Conservation (phyloP, 2,888 invertebrate species). For the Apomyelois bistriatella region DNA sequence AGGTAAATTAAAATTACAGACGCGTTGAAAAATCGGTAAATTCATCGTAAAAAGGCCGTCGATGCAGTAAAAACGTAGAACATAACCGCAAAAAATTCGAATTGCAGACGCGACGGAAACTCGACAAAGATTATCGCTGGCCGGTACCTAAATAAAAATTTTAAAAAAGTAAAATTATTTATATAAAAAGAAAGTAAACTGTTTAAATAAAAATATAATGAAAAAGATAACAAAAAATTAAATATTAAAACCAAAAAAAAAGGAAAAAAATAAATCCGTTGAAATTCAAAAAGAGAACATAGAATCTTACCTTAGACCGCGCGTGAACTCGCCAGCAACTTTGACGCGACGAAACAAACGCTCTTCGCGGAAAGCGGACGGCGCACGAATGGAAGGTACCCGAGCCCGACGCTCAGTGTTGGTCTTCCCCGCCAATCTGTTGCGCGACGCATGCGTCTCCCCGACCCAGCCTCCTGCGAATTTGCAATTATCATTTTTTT, state of each 20-base stretch:
- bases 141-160: no score
- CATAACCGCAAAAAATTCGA: no score
- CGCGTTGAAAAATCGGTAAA: no score
- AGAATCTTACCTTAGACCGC: conserved; percentile 18
- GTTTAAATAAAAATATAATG: neutral
- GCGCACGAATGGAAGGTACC: conserved; percentile 39
- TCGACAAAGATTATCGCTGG: no score
- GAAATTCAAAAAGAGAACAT: neutral
- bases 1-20: no score
- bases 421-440: conserved; percentile 52
- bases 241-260: neutral
- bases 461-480: conserved; percentile 18
- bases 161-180: neutral
- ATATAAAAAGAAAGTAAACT: neutral
- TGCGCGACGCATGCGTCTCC: conserved; percentile 50
- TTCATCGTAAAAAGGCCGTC: no score
- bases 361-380: conserved; percentile 31
- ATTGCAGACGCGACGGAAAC: no score
- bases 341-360: conserved; percentile 30
- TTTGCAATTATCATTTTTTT: conserved; percentile 13
- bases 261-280: neutral
- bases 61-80: no score
- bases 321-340: conserved; percentile 31
- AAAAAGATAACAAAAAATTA: neutral
- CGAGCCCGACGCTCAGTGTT: conserved; percentile 22